Evolutionary conservation across 2,797 vertebrate species (phyloP), one percentile per base, ranked within the genome.

Genomic region (Sebastes kiyomatsui): DNA sequence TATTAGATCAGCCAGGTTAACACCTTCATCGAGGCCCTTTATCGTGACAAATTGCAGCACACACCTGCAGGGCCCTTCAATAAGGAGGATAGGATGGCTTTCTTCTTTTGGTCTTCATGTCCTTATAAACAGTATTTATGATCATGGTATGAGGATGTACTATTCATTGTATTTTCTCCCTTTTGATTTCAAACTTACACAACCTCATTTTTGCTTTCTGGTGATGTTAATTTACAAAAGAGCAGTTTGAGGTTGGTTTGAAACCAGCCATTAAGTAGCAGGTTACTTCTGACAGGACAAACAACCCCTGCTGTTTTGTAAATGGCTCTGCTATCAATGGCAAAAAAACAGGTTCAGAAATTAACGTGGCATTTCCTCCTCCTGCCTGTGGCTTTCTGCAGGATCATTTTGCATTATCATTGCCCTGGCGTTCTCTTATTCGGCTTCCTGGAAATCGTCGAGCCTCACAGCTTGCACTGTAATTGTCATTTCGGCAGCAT

Each of bases 1-100:
- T 80, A 75, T 87, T 69, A 80, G 76, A 82, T 35, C 52, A 73
- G 71, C 81, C 83, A 66, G 78, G 84, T 80, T 78, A 80, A 76
- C 18, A n/a, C 84, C 71, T 68, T 61, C 59, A 68, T 85, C 83
- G 27, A 9, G 60, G 28, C 73, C 60, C 58, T 82, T 65, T 69
- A 38, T 13, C 6, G 5, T 54, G 66, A 72, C 69, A 65, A 25
- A 82, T 42, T 65, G 49, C 55, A 55, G 54, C 1, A 27, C 46
- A 75, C 69, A 78, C 73, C 83, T 79, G 13, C 62, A 64, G 59
- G 67, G 58, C 32, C n/a, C 54, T 49, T 16, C 35, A 65, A 46
- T 33, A 67, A n/a, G 27, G 3, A 75, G 42, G 25, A 27, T 6
- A 35, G n/a, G 6, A 38, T 22, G 27, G 22, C 6, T 69, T 74